Conservation (phyloP, 2,113 vertebrate genomes). For the Murina feae region DNA sequence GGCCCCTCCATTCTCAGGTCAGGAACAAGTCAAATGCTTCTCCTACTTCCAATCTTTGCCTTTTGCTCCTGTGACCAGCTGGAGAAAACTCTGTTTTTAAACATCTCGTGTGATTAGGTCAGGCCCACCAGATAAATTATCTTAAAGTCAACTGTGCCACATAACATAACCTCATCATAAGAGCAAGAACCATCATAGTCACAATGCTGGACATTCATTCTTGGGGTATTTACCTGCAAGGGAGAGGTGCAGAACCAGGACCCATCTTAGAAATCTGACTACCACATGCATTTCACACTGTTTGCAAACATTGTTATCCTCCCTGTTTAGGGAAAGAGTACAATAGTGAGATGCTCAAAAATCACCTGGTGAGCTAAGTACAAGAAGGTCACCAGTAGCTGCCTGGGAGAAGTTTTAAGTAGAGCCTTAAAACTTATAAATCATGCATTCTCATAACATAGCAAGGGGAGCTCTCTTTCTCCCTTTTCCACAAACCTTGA, state of each 20-base stretch:
- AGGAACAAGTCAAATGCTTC: background rate
- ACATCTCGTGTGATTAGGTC: background rate
- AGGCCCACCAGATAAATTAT: background rate
- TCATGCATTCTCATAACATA: background rate
- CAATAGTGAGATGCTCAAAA: conserved; percentile 13
- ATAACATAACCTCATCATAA: background rate
- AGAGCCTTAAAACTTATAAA: background rate
- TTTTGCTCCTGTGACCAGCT: background rate
- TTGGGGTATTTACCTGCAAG: background rate
- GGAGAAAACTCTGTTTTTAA: background rate
- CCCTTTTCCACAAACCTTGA: background rate
- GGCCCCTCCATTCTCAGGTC: background rate
- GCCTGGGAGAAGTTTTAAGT: background rate
- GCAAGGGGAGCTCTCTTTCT: conserved; percentile 24
- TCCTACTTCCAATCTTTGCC: background rate
- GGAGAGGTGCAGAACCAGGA: background rate
- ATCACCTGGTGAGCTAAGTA: background rate
- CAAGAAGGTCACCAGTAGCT: background rate
- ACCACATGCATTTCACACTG: background rate
- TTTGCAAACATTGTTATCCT: background rate
- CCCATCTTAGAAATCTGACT: background rate
- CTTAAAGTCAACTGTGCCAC: background rate
- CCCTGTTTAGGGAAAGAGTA: background rate
- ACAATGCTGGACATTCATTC: background rate
- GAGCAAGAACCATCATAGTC: background rate